Conservation (phyloP, 2,113 vertebrate species). For the Clarias magur region DNA sequence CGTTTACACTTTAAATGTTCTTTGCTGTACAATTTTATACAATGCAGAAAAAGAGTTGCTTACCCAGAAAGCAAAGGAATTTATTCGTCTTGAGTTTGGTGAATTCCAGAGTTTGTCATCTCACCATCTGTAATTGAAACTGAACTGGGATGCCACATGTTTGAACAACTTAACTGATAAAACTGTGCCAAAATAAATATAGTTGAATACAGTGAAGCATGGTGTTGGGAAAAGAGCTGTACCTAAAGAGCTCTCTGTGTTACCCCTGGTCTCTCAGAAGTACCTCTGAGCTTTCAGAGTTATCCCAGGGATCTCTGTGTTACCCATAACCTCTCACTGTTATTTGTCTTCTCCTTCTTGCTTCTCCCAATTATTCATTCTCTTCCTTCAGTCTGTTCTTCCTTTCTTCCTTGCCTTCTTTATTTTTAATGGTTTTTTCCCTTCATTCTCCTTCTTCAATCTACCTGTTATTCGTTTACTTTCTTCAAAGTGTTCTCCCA, state of each 20-base stretch:
- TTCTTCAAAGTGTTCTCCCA: background rate
- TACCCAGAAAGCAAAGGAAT: background rate
- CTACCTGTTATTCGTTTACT: background rate
- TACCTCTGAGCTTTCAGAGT: background rate
- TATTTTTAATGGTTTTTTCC: background rate
- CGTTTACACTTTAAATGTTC: background rate
- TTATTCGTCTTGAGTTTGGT: background rate
- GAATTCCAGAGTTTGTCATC: background rate
- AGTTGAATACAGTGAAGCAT: background rate
- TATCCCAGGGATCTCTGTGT: background rate
- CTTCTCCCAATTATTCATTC: background rate
- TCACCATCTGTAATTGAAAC: background rate
- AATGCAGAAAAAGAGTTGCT: background rate
- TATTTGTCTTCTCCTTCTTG: background rate
- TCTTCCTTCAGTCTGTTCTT: background rate
- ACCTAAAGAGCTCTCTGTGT: background rate
- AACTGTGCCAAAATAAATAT: background rate
- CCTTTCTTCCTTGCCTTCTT: background rate
- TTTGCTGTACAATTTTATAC: background rate
- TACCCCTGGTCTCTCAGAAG: no score
- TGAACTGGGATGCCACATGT: background rate
- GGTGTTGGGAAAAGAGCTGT: background rate
- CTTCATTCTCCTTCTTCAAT: background rate
- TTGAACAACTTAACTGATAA: background rate
- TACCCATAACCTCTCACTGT: no score